A percentile compares a stretch with the other conserved stretches of the same genome.
These are phyloP conservation scores for Metallyticus violacea DNA, from an alignment of 2,888 invertebrate genomes.

Conservation along the genomic window DNA sequence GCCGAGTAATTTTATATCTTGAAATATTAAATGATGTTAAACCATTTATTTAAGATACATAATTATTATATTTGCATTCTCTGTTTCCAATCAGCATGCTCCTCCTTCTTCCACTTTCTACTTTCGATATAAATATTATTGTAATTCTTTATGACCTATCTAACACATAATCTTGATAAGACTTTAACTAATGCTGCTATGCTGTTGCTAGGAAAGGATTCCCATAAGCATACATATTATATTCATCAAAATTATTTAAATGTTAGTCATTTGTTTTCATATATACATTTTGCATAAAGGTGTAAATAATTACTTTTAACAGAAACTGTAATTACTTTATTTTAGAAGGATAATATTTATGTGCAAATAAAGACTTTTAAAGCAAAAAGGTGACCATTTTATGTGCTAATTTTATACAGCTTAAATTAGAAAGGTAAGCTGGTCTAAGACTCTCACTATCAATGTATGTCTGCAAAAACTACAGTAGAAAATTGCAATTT, in stretches of 20 bases:
- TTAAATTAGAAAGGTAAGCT: constrained; percentile 17
- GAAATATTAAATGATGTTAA: too few species aligned
- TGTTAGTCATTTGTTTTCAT: not conserved
- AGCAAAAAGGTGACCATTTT: not conserved
- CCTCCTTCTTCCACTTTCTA: not conserved
- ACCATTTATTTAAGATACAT: not conserved
- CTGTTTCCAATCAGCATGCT: constrained; percentile 28
- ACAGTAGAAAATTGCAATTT: constrained; percentile 25
- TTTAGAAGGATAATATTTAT: not conserved
- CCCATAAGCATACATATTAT: constrained; percentile 10
- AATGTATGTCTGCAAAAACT: not conserved
- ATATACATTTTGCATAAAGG: not conserved
- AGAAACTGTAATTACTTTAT: not conserved
- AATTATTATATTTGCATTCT: constrained; percentile 14
- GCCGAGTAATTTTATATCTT: too few species aligned
- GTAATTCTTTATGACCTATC: not conserved
- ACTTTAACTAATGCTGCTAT: constrained; percentile 3
- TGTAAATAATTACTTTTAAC: not conserved
- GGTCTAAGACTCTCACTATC: not conserved
- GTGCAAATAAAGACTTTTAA: not conserved
- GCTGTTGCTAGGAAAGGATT: constrained; percentile 24
- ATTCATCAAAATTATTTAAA: not conserved
- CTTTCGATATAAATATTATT: not conserved
- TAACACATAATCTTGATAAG: not conserved
- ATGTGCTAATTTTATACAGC: not conserved